Evolutionary conservation across 2,888 invertebrate genomes (phyloP), one percentile per base, ranked within the genome.

Genomic region (Catocala nupta): DNA sequence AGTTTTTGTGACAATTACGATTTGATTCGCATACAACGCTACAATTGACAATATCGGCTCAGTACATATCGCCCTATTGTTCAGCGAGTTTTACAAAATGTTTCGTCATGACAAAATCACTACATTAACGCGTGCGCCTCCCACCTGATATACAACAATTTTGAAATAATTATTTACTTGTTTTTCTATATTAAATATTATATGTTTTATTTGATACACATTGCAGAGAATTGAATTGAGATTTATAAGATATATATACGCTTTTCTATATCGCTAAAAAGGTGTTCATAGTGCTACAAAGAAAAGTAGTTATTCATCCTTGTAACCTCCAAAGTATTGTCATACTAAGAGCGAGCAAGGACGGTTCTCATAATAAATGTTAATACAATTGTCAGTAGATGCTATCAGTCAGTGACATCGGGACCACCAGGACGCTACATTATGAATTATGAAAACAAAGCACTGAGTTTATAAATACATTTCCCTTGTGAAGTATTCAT

Each of bases 11-110:
- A 87, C 83, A 86, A 83, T 86, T 79, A 78, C 81, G 75, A 90
- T 90, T 90, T 81, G 87, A 83, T 86, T 81, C 88, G 85, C 89
- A 85, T 77, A 81, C 81, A 79, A 75, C 73, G 75, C 68, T 78
- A 90, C 89, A 91, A 90, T 88, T 81, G 83, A 70, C 78, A 72
- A 81, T 84, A 83, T 80, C 84, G 81, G 78, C 84, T 84, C 83
- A 81, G 83, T 87, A 89, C 86, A 88, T 84, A 85, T 77, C 55
- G 74, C 66, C 68, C 83, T 81, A 90, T 90, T 90, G 89, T 90
- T 79, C 81, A 77, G 63, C 71, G 71, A 77, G 82, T 88, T 87
- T 85, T 82, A 85, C 84, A 85, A 84, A 86, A 85, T 77, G 81
- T 88, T 85, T 86, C 82, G 82, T 86, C 85, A 86, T 85, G 78